A percentile compares a stretch with the other conserved stretches of the same genome.
Evolutionary conservation across 35 echinoderm and acorn worm species (phyloP).

Genomic region (Lytechinus pictus): DNA sequence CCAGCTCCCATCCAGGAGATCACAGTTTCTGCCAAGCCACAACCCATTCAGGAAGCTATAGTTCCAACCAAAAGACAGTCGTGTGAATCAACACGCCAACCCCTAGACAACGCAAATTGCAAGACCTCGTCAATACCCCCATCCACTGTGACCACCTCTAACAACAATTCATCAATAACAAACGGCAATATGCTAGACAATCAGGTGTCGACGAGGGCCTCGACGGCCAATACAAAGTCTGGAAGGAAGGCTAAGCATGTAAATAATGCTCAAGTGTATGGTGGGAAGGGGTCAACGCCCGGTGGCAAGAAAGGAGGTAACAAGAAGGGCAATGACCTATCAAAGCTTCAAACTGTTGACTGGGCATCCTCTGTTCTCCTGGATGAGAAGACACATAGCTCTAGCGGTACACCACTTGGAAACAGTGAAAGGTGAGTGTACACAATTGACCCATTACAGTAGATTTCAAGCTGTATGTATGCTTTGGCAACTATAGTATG

Average conservation of each 20-base stretch:
- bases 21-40: neutral
- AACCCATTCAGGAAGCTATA: constrained; percentile 19
- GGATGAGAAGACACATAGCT: constrained; percentile 30
- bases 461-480: too few relatives aligned
- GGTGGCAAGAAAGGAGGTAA: neutral
- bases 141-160: neutral
- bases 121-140: neutral
- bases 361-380: constrained; percentile 39
- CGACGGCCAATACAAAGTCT: constrained; percentile 25
- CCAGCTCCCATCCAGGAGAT: constrained; percentile 15
- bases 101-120: constrained; percentile 23
- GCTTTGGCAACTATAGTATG: too few relatives aligned
- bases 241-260: constrained; percentile 33
- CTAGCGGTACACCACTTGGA: constrained; percentile 5
- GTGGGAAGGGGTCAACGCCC: neutral
- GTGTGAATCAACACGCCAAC: neutral
- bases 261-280: neutral
- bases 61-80: constrained; percentile 20
- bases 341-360: constrained; percentile 41
- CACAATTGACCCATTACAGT: neutral
- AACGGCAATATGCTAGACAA: constrained; percentile 42
- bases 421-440: constrained; percentile 32
- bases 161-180: constrained; percentile 3
- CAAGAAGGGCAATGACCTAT: constrained; percentile 48
- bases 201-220: neutral